Base-by-base conservation (phyloP, 1,140 invertebrate genomes). In the Trichogramma pretiosum region DNA sequence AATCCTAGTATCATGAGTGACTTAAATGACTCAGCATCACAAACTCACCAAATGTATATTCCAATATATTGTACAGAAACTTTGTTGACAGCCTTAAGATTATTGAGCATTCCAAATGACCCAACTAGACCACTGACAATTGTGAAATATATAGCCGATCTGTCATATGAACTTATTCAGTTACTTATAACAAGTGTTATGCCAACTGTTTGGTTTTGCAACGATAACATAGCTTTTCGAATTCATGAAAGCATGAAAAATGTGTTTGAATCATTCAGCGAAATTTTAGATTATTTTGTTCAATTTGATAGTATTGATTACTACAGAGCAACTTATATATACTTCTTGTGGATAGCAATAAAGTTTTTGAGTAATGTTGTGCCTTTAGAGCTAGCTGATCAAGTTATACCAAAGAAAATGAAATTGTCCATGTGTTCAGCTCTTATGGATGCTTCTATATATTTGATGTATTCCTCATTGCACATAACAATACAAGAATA, bases 21-120 rank as follows among this genome's bases (percentile, higher is more conserved):
- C 23, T 52, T 65, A 30, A 60, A 64, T 39, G 59, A 62, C 30
- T 60, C 62, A 10, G 44, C 64, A 21, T 52, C 74, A 17, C 68
- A 68, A 51, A 46, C 66, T 11, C 68, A 71, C 50, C 75, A 77
- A 59, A 64, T 76, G 52, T 59, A 67, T 9, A 52, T 77, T 41
- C 74, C 74, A 4, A 53, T 62, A 18, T 78, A 67, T 57, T 77
- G 75, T 57, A 65, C 75, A n/a, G 67, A 69, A 23, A 69, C 65
- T 19, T 54, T 77, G 7, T 63, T 61, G 38, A 54, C 56, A 38
- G 55, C 70, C 30, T 59, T 77, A 23, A 52, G 48, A 3, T 52
- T 65, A 21, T 40, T 69, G 23, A 61, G 55, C 35, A 46, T 58
- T 38, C 56, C 59, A n/a, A 43, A 46, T 23, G 42, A 67, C 39